Percentiles rank a stretch among this genome's conserved stretches.
Conservation (phyloP, 2,888 invertebrate genomes). For the Lepidocyrtoides sp. region DNA sequence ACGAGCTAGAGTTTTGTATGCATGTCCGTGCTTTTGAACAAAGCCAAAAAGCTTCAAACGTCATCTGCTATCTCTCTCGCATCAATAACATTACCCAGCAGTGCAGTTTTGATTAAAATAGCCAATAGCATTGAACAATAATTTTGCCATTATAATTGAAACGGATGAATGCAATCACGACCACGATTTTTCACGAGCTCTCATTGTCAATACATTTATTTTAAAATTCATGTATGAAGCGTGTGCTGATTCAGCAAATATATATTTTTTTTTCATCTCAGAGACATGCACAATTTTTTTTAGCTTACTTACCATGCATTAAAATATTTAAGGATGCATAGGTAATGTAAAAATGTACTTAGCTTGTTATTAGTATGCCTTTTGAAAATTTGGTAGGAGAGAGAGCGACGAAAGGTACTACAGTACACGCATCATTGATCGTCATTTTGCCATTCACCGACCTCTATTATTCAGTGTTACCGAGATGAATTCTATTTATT, state of each 20-base stretch:
- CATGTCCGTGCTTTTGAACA: not conserved
- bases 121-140: constrained; percentile 20
- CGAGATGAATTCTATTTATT: constrained; percentile 53
- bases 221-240: constrained; percentile 50
- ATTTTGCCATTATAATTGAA: constrained; percentile 60
- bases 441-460: constrained; percentile 53
- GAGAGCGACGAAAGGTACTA: constrained; percentile 62
- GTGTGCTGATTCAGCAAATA: constrained; percentile 66
- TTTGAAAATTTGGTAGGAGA: constrained; percentile 24
- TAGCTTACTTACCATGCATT: not conserved
- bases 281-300: constrained; percentile 4
- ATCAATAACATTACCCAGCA: not conserved
- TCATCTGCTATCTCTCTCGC: not conserved
- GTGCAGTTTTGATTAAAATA: not conserved
- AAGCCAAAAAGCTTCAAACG: not conserved
- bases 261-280: not conserved
- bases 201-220: constrained; percentile 58
- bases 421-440: constrained; percentile 72
- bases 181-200: constrained; percentile 60
- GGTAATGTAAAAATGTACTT: not conserved
- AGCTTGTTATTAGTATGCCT: not conserved
- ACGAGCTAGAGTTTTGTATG: not conserved
- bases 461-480: constrained; percentile 46
- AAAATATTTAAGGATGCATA: not conserved
- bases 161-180: constrained; percentile 77